Evolutionary conservation across 2,797 vertebrate genomes (phyloP).

Genomic region (Simalia tracyae): DNA sequence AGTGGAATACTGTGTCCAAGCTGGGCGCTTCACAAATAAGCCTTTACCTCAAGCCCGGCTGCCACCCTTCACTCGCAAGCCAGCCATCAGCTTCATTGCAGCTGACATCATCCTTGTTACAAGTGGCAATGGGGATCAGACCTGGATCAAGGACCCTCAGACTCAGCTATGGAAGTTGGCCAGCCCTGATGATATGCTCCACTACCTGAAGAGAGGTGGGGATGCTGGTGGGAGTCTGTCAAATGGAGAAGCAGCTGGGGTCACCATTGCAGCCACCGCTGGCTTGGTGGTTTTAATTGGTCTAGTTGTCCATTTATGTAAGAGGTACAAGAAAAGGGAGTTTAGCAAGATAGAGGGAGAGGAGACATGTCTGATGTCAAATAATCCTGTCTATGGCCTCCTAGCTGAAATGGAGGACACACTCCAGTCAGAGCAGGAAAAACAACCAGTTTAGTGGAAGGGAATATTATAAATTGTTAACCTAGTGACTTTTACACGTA

Average conservation of each 20-base stretch:
- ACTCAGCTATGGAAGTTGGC: constrained; percentile 80
- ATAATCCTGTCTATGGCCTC: rapidly evolving
- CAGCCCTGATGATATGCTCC: constrained; percentile 66
- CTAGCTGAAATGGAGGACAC: background rate
- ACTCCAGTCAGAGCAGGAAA: background rate
- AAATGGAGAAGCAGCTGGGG: constrained; percentile 41
- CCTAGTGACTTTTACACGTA: background rate
- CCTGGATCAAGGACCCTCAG: constrained; percentile 80
- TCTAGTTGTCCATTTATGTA: constrained; percentile 33
- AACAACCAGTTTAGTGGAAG: constrained; percentile 20
- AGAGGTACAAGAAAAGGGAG: constrained; percentile 52
- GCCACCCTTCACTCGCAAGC: constrained; percentile 81
- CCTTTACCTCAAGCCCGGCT: constrained; percentile 75
- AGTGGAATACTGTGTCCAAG: constrained; percentile 85
- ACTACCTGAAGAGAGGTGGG: constrained; percentile 29
- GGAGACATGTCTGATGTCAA: background rate
- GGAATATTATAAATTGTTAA: background rate
- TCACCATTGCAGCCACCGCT: constrained; percentile 20
- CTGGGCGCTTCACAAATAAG: constrained; percentile 80
- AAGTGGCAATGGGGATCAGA: constrained; percentile 73
- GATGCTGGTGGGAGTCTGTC: constrained; percentile 56
- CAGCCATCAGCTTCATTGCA: constrained; percentile 71
- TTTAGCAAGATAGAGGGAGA: background rate
- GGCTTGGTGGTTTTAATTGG: constrained; percentile 50
- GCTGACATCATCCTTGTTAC: constrained; percentile 81